Percentiles rank a stretch among this genome's conserved stretches.
Evolutionary conservation across 2,888 invertebrate species (phyloP).

Genomic region (Drosophila niveifrons): DNA sequence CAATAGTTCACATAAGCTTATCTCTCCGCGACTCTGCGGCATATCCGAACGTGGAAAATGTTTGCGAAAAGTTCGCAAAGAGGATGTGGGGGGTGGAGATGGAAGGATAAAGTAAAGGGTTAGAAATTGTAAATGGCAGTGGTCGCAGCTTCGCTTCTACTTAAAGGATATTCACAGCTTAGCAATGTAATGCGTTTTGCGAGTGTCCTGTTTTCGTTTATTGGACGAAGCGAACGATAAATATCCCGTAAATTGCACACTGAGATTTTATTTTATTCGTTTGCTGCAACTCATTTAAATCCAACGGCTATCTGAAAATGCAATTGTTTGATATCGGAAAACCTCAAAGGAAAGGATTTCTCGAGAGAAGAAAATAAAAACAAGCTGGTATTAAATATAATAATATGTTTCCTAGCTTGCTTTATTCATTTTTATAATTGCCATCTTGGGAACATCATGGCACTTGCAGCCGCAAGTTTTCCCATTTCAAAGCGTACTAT

Average conservation of each 20-base stretch:
- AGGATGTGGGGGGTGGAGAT: slow-evolving; percentile 8
- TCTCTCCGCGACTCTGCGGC: slow-evolving; percentile 56
- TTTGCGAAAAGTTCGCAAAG: slow-evolving; percentile 71
- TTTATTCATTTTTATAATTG: not conserved
- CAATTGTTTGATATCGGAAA: slow-evolving; percentile 44
- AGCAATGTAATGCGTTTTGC: slow-evolving; percentile 72
- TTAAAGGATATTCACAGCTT: slow-evolving; percentile 76
- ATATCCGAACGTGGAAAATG: slow-evolving; percentile 55
- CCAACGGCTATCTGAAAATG: slow-evolving; percentile 42
- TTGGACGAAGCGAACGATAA: slow-evolving; percentile 45
- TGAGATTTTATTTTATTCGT: slow-evolving; percentile 31
- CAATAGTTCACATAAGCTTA: slow-evolving; percentile 84
- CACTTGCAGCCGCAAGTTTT: not conserved
- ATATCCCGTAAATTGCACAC: slow-evolving; percentile 66
- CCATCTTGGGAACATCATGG: not conserved
- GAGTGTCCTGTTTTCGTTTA: slow-evolving; percentile 59
- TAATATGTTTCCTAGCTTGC: not conserved
- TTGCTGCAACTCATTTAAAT: slow-evolving; percentile 9
- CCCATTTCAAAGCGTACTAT: slow-evolving; percentile 40
- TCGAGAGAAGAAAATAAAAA: not conserved
- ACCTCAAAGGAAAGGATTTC: not conserved
- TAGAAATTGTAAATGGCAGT: slow-evolving; percentile 63
- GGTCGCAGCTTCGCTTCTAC: slow-evolving; percentile 56
- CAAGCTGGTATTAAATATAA: not conserved
- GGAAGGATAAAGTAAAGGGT: slow-evolving; percentile 68